phyloP scores from a whole-genome alignment of 1,140 invertebrate species.

The Theocolax elegans region DNA sequence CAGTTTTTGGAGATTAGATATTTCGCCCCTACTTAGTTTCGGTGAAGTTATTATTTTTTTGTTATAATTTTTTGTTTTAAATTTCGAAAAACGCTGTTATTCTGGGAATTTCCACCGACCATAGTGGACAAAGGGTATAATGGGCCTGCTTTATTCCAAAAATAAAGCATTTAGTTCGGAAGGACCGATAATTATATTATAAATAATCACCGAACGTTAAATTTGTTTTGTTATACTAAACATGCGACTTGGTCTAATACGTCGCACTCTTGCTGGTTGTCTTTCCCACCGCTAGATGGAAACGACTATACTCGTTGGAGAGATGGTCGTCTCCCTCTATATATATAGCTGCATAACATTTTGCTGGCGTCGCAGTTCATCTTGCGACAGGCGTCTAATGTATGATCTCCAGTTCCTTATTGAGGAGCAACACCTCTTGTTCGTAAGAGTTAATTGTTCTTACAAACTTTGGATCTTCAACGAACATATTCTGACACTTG shows the following conservation, averaged over 20 bases:
- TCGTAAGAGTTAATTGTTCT: constrained; percentile 25
- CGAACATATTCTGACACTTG: constrained; percentile 14
- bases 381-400: no score
- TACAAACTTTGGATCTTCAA: constrained; percentile 5
- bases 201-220: constrained; percentile 43
- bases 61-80: constrained; percentile 41
- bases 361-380: no score
- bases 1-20: not conserved
- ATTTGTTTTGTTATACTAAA: constrained; percentile 35
- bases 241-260: constrained; percentile 13
- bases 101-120: constrained; percentile 43
- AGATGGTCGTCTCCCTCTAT: no score
- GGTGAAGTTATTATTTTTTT: constrained; percentile 36
- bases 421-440: constrained; percentile 16
- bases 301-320: no score
- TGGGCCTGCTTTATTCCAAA: no score
- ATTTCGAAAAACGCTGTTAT: constrained; percentile 37
- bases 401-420: no score
- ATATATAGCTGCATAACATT: no score
- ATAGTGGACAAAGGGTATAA: no score
- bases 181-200: no score
- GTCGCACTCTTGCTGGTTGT: constrained; percentile 28
- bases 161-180: no score
- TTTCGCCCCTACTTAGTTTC: constrained; percentile 13
- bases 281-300: constrained; percentile 39